phyloP scores from a whole-genome alignment of 2,888 invertebrate genomes.

The Molorchus minor region DNA sequence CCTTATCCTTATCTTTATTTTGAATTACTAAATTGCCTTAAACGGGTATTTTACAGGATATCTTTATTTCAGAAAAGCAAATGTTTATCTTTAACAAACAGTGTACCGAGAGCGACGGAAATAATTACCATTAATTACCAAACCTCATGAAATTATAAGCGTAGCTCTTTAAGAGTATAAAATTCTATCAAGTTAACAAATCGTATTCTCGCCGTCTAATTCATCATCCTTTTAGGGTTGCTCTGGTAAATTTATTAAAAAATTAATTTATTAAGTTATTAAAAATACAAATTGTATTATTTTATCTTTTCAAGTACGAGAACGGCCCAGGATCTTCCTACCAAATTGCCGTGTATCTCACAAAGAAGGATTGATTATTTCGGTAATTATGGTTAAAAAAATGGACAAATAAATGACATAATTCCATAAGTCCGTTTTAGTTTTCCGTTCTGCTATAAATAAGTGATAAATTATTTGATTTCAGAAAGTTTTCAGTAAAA shows the following conservation, averaged over 20 bases:
- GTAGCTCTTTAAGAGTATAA: not conserved
- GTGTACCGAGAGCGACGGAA: not conserved
- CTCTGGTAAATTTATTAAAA: no score
- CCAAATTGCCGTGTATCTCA: no score
- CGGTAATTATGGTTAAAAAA: no score
- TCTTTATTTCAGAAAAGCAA: slow-evolving; percentile 4
- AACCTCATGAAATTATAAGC: not conserved
- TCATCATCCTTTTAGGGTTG: not conserved
- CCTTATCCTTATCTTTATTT: slow-evolving; percentile 3
- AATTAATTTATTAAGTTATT: no score
- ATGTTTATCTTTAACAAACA: slow-evolving; percentile 15
- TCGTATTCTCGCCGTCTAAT: not conserved
- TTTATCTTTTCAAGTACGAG: no score
- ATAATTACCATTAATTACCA: slow-evolving; percentile 7
- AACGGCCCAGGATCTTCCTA: no score
- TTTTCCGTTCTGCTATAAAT: not conserved
- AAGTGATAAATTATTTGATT: slow-evolving; percentile 9
- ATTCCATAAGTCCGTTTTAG: no score
- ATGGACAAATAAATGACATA: no score
- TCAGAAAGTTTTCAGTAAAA: slow-evolving; percentile 3
- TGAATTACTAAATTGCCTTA: slow-evolving; percentile 10
- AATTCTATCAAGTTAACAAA: not conserved
- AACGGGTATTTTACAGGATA: slow-evolving; percentile 2
- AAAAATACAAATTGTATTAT: no score
- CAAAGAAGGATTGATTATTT: no score